A percentile compares a stretch with the other conserved stretches of the same genome.
phyloP scores from a whole-genome alignment of 2,797 vertebrate genomes.

The Rhinatrema bivittatum region DNA sequence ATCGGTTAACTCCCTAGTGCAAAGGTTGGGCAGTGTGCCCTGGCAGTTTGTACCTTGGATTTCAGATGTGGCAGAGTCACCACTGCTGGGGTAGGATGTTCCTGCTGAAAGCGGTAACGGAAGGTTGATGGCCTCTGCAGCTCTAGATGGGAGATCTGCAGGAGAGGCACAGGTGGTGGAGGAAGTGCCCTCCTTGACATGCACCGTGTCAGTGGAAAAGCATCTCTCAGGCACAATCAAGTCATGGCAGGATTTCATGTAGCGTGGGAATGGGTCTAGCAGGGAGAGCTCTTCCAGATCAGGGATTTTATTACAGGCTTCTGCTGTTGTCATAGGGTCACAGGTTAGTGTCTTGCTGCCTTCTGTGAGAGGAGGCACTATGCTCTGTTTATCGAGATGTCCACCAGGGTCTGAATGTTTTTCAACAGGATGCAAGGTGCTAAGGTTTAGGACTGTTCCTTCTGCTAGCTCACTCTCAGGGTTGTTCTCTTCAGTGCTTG shows the following conservation, averaged over 20 bases:
- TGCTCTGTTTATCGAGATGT: conserved; percentile 28
- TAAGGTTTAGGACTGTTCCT: conserved; percentile 21
- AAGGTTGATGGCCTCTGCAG: conserved; percentile 17
- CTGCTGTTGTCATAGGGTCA: no score
- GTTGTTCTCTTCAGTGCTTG: conserved; percentile 42
- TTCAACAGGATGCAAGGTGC: conserved; percentile 28
- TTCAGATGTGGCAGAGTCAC: conserved; percentile 23
- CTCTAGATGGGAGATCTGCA: conserved; percentile 1
- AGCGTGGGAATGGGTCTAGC: conserved; percentile 60
- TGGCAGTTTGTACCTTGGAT: conserved; percentile 29
- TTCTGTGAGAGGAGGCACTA: conserved; percentile 6
- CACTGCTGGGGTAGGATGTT: conserved; percentile 1
- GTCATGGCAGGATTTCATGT: conserved; percentile 66
- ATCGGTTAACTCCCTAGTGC: conserved; percentile 46
- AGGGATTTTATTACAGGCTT: conserved; percentile 50
- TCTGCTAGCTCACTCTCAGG: conserved; percentile 39
- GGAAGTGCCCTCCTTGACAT: conserved; percentile 16
- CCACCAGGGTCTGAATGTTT: conserved; percentile 35
- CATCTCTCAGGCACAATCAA: conserved; percentile 58
- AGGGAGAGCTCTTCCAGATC: conserved; percentile 58
- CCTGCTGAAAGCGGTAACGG: conserved; percentile 5
- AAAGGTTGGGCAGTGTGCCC: conserved; percentile 31
- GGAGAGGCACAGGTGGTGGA: conserved; percentile 28
- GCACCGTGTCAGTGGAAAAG: conserved; percentile 31
- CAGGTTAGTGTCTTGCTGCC: conserved; percentile 10